phyloP scores from a whole-genome alignment of 2,888 invertebrate species.

The Cerastis leucographa region DNA sequence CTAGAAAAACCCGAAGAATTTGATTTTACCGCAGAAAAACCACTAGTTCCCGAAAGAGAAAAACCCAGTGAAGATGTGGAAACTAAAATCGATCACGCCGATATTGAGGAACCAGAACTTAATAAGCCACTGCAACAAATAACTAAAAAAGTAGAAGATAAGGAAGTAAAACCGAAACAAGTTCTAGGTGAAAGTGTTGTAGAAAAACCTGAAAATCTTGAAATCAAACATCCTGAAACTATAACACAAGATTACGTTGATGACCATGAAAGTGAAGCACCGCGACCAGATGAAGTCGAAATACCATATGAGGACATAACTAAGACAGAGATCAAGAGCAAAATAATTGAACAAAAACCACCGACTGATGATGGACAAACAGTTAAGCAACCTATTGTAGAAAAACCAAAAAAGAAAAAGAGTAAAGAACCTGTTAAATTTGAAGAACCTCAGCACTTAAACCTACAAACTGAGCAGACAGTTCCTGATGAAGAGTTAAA shows the following conservation, averaged over 20 bases:
- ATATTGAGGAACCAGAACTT: constrained; percentile 23
- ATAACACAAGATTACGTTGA: constrained; percentile 1
- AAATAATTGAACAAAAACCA: constrained; percentile 15
- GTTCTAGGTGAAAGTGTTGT: constrained; percentile 11
- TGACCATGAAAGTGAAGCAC: constrained; percentile 1
- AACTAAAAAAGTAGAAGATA: constrained; percentile 13
- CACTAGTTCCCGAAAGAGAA: background rate
- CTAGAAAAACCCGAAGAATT: constrained; percentile 88
- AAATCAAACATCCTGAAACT: constrained; percentile 15
- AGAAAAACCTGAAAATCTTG: constrained; percentile 16
- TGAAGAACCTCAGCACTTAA: constrained; percentile 25
- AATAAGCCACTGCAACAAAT: constrained; percentile 25
- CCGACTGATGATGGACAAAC: constrained; percentile 15
- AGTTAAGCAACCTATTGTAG: background rate
- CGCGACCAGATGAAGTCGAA: constrained; percentile 10
- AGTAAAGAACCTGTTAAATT: background rate
- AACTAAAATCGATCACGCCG: constrained; percentile 16
- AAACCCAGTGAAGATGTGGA: constrained; percentile 43
- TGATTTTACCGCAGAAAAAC: constrained; percentile 68
- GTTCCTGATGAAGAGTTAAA: constrained; percentile 5
- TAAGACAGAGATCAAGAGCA: constrained; percentile 11
- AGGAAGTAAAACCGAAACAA: constrained; percentile 24
- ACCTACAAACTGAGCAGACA: background rate
- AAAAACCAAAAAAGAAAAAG: constrained; percentile 42
- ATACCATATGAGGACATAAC: background rate